phyloP scores from a whole-genome alignment of 2,113 vertebrate genomes.

The Toxostoma redivivum region DNA sequence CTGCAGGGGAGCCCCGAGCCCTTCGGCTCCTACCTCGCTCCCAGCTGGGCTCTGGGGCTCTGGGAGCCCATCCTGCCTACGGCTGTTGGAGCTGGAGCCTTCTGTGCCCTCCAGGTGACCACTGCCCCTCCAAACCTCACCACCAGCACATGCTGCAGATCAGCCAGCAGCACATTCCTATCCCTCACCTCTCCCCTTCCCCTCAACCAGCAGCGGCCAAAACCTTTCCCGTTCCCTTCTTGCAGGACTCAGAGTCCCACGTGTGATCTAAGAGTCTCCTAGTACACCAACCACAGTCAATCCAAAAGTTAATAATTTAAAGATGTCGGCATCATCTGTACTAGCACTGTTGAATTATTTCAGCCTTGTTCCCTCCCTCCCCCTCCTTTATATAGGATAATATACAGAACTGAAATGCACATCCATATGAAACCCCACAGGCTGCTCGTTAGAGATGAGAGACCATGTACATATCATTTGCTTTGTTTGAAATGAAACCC shows the following conservation, averaged over 20 bases:
- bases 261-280: constrained; percentile 62
- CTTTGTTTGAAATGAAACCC: constrained; percentile 54
- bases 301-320: constrained; percentile 68
- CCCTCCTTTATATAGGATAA: constrained; percentile 74
- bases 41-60: neutral
- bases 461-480: constrained; percentile 61
- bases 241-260: constrained; percentile 17
- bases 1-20: neutral
- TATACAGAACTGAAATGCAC: constrained; percentile 81
- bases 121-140: constrained; percentile 54
- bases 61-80: neutral
- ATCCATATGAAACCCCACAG: constrained; percentile 73
- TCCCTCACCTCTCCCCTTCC: neutral
- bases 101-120: neutral
- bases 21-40: neutral
- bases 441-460: constrained; percentile 69
- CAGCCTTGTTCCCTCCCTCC: constrained; percentile 66
- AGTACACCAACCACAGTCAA: constrained; percentile 72
- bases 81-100: neutral
- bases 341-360: constrained; percentile 72
- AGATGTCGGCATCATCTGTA: constrained; percentile 64
- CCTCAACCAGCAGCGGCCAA: neutral
- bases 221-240: constrained; percentile 8
- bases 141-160: constrained; percentile 3
- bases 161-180: neutral